Evolutionary conservation across 2,888 invertebrate genomes (phyloP), one percentile per base, ranked within the genome.

Genomic region (Dasypolia templi): DNA sequence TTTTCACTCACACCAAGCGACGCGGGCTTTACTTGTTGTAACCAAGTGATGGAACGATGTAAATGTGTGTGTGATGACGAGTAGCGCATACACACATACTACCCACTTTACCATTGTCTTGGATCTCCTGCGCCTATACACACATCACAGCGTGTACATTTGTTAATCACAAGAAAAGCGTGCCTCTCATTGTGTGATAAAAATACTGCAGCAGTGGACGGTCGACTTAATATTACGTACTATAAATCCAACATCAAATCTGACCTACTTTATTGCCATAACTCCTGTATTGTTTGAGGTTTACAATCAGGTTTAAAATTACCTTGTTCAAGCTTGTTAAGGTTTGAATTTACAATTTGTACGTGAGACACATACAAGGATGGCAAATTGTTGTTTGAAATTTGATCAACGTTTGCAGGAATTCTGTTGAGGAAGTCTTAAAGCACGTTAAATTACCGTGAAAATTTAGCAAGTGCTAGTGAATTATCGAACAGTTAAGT

Each of bases 271-370:
- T 26, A 69, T 11, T 58, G 9, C 11, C 11, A 58, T n/a, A 19
- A 32, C 49, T 42, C 39, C n/a, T 51, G 32, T 74, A 68, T 75
- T 44, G 58, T 69, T 51, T 77, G 35, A 78, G 71, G 70, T 58
- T 78, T 14, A 75, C 6, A 75, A 77, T 75, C n/a, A 51, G 49
- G 49, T 58, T 35, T 44, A 29, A 69, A 75, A 70, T 70, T 77
- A 75, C 35, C 75, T 32, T 67, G 77, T 77, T 56, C 6, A 56
- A 67, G 42, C 56, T 42, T 42, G 77, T 77, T 77, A 42, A 49
- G 56, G 55, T 22, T 74, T 7, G 11, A 55, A 42, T 73, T 63
- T 74, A 67, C 46, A 56, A 17, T 64, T 12, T 22, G 74, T 66
- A 66, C 77, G 74, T 76, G 77, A 66, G 12, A 26, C 4, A 39